These are phyloP conservation scores for Apotomis betuletana DNA, from an alignment of 2,888 invertebrate genomes.

Conservation along the genomic window DNA sequence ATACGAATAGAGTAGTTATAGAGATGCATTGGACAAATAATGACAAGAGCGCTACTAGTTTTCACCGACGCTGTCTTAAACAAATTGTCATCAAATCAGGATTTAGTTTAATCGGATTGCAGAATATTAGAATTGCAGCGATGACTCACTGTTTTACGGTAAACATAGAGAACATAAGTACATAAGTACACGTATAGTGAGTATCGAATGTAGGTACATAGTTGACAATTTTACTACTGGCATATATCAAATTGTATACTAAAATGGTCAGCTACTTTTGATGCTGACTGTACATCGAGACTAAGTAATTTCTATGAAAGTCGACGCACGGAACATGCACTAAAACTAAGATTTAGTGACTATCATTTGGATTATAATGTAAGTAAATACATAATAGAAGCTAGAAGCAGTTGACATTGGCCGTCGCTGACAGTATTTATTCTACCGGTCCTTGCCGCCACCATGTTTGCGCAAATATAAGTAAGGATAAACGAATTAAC, in stretches of 20 bases:
- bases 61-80: no score
- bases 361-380: constrained; percentile 41
- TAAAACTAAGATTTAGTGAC: background rate
- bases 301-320: background rate
- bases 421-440: constrained; percentile 43
- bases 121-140: no score
- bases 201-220: no score
- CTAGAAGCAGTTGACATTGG: constrained; percentile 50
- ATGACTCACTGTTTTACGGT: background rate
- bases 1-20: no score
- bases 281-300: no score
- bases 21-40: no score
- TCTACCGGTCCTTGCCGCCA: constrained; percentile 39
- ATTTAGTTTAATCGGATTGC: no score
- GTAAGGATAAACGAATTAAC: constrained; percentile 39
- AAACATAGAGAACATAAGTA: background rate
- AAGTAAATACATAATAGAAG: constrained; percentile 26
- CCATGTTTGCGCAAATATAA: constrained; percentile 42
- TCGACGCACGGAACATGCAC: constrained; percentile 18
- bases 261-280: no score
- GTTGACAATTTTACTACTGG: no score
- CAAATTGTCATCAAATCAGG: no score
- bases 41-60: no score
- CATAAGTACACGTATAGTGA: background rate
- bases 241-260: no score